Conservation (phyloP, 2,888 invertebrate genomes). For the Lasioglossum oenotherae region DNA sequence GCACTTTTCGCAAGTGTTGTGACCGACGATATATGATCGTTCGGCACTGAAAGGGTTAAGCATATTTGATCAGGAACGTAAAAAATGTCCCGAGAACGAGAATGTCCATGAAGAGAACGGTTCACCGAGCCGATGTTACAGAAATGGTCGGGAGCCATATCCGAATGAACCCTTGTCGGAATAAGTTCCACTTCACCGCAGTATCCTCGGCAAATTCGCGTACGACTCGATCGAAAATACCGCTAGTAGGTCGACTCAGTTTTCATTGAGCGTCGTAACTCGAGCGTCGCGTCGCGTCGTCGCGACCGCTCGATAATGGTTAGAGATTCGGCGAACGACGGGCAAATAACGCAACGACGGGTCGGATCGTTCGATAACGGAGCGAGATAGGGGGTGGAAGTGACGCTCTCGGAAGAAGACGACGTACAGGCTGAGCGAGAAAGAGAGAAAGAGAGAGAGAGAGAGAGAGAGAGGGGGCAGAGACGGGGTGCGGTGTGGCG, state of each 20-base stretch:
- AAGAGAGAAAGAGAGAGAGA: background rate
- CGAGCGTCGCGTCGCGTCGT: slow-evolving; percentile 15
- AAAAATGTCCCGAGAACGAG: background rate
- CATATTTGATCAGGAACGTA: background rate
- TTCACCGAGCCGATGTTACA: background rate
- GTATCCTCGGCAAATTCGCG: background rate
- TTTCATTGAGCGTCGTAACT: slow-evolving; percentile 23
- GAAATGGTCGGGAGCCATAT: background rate
- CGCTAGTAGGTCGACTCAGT: background rate
- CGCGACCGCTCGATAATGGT: slow-evolving; percentile 27
- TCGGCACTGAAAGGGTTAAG: too few relatives aligned
- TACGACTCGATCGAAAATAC: background rate
- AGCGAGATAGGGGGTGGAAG: slow-evolving; percentile 22
- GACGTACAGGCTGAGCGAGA: background rate
- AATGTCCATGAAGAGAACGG: too few relatives aligned
- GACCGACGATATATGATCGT: too few relatives aligned
- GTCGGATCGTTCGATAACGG: slow-evolving; percentile 46
- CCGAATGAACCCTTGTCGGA: background rate
- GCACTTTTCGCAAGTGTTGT: too few relatives aligned
- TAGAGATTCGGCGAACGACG: slow-evolving; percentile 25
- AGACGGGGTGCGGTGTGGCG: background rate
- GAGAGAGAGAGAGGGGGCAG: background rate
- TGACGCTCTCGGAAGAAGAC: background rate
- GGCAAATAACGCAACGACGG: slow-evolving; percentile 10
- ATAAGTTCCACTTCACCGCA: background rate